Conservation (phyloP, 1,140 invertebrate species). For the Atta cephalotes region DNA sequence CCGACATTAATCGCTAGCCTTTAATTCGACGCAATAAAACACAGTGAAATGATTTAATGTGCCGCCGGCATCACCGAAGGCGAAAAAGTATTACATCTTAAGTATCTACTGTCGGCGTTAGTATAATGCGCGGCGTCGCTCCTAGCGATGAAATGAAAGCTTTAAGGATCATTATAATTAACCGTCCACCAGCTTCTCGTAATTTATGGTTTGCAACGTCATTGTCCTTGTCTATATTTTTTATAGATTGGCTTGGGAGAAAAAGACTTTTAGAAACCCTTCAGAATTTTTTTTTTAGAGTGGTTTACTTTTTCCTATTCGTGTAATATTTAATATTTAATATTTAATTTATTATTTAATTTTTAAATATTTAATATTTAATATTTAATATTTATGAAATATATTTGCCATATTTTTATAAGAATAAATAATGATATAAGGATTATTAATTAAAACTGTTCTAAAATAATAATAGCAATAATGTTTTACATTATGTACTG, state of each 20-base stretch:
- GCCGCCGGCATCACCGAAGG: slow-evolving; percentile 37
- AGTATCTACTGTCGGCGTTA: slow-evolving; percentile 36
- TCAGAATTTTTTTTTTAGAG: not conserved
- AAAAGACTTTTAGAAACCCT: not conserved
- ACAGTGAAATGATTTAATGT: slow-evolving; percentile 40
- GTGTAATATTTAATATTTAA: not conserved
- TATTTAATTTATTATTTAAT: too few relatives aligned
- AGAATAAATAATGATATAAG: not conserved
- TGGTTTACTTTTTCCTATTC: not conserved
- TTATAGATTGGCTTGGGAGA: not conserved
- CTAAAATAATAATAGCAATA: not conserved
- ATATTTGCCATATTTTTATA: not conserved
- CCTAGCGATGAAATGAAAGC: slow-evolving; percentile 46
- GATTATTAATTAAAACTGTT: not conserved
- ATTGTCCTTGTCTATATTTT: slow-evolving; percentile 17
- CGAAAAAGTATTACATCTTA: slow-evolving; percentile 48
- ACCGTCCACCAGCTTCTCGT: slow-evolving; percentile 17
- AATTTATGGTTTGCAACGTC: slow-evolving; percentile 39
- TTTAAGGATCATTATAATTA: slow-evolving; percentile 55
- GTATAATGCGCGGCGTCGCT: slow-evolving; percentile 20
- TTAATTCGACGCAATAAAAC: slow-evolving; percentile 56
- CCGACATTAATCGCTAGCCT: slow-evolving; percentile 50
- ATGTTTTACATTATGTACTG: not conserved
- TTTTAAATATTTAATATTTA: not conserved
- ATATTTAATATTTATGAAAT: not conserved